Evolutionary conservation across 1,140 invertebrate species (phyloP).

Genomic region (Watersipora subatra): DNA sequence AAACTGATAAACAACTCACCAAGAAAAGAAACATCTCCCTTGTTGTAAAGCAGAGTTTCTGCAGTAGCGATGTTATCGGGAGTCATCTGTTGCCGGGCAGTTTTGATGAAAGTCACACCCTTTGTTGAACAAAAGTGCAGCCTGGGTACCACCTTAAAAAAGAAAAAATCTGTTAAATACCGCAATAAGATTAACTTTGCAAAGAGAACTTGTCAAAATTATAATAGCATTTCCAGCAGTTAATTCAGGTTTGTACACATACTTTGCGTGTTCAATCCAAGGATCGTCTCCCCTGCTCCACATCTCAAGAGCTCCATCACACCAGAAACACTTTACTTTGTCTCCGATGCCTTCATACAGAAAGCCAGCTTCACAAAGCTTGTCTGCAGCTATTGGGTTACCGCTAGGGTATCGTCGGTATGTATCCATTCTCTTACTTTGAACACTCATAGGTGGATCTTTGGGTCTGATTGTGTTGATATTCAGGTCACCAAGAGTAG

Average conservation of each 20-base stretch:
- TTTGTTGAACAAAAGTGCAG: background rate
- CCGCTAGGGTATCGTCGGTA: constrained; percentile 45
- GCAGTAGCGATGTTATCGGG: background rate
- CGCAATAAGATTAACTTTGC: too few species aligned
- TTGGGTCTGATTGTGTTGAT: constrained; percentile 18
- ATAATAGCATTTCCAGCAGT: too few species aligned
- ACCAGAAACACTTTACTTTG: constrained; percentile 68
- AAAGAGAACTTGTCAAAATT: too few species aligned
- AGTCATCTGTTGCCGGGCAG: background rate
- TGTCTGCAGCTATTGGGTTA: constrained; percentile 54
- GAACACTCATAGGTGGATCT: constrained; percentile 38
- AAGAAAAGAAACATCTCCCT: background rate
- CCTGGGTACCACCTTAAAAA: background rate
- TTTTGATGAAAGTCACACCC: background rate
- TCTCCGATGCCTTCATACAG: constrained; percentile 64
- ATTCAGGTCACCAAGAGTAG: constrained; percentile 18
- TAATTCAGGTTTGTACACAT: too few species aligned
- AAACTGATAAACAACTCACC: too few species aligned
- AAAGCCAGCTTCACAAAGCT: constrained; percentile 73
- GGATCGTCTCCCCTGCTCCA: constrained; percentile 63
- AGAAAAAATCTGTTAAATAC: too few species aligned
- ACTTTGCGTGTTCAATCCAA: constrained; percentile 52
- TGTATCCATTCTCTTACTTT: constrained; percentile 53
- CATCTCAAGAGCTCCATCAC: constrained; percentile 53
- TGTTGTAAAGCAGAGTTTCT: background rate